Percentiles rank a stretch among this genome's conserved stretches.
These are phyloP conservation scores for Chrysopa pallens DNA, from an alignment of 1,140 invertebrate species.

Conservation along the genomic window DNA sequence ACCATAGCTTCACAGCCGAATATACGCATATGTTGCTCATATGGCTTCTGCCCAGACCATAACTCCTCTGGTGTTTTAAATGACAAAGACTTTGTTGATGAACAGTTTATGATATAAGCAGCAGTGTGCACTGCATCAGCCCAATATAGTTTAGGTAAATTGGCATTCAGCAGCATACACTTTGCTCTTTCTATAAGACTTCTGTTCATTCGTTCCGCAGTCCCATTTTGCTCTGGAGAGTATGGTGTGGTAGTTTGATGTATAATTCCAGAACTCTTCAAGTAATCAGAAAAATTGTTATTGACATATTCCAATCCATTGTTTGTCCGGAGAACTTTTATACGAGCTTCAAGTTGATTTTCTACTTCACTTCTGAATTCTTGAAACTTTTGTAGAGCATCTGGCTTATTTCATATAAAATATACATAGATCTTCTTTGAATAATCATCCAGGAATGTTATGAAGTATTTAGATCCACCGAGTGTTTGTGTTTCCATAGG, in stretches of 20 bases:
- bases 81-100: not conserved
- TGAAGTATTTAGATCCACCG: slow-evolving; percentile 4
- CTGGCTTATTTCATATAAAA: slow-evolving; percentile 8
- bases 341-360: slow-evolving; percentile 1
- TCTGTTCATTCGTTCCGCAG: too few species aligned
- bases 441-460: slow-evolving; percentile 4
- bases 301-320: slow-evolving; percentile 9
- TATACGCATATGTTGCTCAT: slow-evolving; percentile 11
- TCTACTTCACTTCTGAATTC: not conserved
- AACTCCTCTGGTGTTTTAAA: slow-evolving; percentile 10
- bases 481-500: too few species aligned
- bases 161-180: too few species aligned
- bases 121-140: too few species aligned
- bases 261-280: too few species aligned
- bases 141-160: too few species aligned
- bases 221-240: too few species aligned
- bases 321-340: slow-evolving; percentile 6
- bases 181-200: too few species aligned
- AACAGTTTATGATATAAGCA: slow-evolving; percentile 4
- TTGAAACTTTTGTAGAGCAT: slow-evolving; percentile 3
- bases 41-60: slow-evolving; percentile 8
- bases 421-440: slow-evolving; percentile 3
- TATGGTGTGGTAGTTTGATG: too few species aligned
- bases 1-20: slow-evolving; percentile 12
- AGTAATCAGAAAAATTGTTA: too few species aligned